Conservation (phyloP, 2,797 vertebrate species). For the Poecilia wingei region DNA sequence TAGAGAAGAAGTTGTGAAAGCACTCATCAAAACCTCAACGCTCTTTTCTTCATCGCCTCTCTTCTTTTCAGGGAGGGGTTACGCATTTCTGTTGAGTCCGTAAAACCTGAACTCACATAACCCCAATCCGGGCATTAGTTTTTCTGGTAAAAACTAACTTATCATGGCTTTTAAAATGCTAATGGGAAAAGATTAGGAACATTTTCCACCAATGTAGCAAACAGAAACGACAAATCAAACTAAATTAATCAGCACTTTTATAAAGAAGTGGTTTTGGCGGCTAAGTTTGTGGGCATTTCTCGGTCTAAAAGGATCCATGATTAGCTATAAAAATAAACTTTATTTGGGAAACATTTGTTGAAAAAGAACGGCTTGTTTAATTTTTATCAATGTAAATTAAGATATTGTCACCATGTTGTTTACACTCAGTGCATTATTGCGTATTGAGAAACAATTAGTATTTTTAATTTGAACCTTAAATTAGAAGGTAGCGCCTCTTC, state of each 20-base stretch:
- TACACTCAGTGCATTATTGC: not conserved
- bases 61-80: not conserved
- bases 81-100: not conserved
- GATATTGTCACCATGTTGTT: not conserved
- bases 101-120: not conserved
- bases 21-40: not conserved
- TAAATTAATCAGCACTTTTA: not conserved
- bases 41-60: not conserved
- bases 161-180: not conserved
- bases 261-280: not conserved
- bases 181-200: not conserved
- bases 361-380: not conserved
- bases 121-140: not conserved
- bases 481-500: not conserved
- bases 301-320: not conserved
- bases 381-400: not conserved
- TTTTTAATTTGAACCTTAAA: not conserved
- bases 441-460: not conserved
- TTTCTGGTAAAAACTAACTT: not conserved
- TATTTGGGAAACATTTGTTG: not conserved
- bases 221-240: not conserved
- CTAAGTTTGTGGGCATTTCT: not conserved
- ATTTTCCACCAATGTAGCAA: not conserved
- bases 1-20: not conserved
- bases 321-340: not conserved